Evolutionary conservation across 2,797 vertebrate genomes (phyloP), one percentile per base, ranked within the genome.

Genomic region (Propithecus deckenii): DNA sequence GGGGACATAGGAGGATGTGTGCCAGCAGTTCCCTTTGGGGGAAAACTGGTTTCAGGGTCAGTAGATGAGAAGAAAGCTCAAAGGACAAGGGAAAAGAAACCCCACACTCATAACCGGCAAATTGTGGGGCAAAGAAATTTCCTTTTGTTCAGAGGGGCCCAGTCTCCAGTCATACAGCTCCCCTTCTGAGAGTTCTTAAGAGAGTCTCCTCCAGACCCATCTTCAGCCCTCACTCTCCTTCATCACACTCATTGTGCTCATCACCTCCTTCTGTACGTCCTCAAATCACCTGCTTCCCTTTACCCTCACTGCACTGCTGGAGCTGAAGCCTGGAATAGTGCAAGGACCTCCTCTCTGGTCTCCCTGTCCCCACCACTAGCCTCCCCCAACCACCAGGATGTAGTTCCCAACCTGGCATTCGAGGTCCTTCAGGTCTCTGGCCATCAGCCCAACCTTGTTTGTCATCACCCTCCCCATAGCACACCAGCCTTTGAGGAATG

Each of bases 351-450:
- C 22, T 55, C 32, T 25, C 6, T 11, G 63, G 55, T 30, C 41
- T 46, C 35, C n/a, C 38, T 72, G 20, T 18, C 11, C 14, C 9
- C 2, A 1, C 18, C 2, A 0, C 11, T 7, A 22, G 7, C 65
- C 52, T 91, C 30, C 5, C 28, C 50, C 46, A 4, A n/a, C 22
- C n/a, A 22, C 69, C 32, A 12, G 35, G 52, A 25, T n/a, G 7
- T 43, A 30, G 28, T 30, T 72, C 43, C 61, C 48, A 59, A 35
- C 20, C 59, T 78, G 52, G 59, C 6, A 1, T 41, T 6, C 0
- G 35, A 71, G 57, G 38, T 72, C 59, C 22, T 50, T 69, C 15
- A 12, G 25, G 6, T 89, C 50, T 87, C 55, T 22, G 18, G 23
- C 22, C 38, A 4, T 78, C 22, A 5, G 11, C 28, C 52, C 32